These are phyloP conservation scores for Holothuria scabra DNA, from an alignment of 53 echinoderm and acorn worm species.

Conservation along the genomic window DNA sequence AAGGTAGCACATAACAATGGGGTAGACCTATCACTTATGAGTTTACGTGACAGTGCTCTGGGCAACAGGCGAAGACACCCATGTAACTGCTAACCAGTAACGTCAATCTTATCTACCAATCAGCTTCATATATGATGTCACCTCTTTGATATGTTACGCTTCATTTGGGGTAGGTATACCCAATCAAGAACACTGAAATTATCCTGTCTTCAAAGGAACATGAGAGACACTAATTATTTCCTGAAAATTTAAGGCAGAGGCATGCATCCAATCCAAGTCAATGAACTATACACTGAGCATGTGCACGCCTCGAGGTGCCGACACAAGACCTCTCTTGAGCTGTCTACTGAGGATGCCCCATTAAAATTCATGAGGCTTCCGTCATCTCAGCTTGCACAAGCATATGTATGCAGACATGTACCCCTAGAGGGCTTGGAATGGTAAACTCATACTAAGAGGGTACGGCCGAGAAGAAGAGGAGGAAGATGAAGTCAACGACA, in stretches of 20 bases:
- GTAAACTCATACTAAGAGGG: conserved; percentile 44
- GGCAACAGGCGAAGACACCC: conserved; percentile 14
- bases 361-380: conserved; percentile 52
- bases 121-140: conserved; percentile 17
- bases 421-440: conserved; percentile 49
- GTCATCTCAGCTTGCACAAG: conserved; percentile 27
- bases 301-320: conserved; percentile 47
- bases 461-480: conserved; percentile 27
- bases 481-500: conserved; percentile 38
- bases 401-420: conserved; percentile 43
- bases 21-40: neutral
- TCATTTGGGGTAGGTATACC: conserved; percentile 20
- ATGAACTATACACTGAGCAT: conserved; percentile 36
- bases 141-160: neutral
- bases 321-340: conserved; percentile 42
- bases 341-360: conserved; percentile 49
- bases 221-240: conserved; percentile 52
- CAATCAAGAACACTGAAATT: conserved; percentile 7
- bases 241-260: conserved; percentile 42
- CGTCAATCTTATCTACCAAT: conserved; percentile 27
- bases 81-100: neutral
- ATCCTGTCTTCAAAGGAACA: conserved; percentile 33
- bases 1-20: conserved; percentile 9
- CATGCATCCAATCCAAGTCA: conserved; percentile 25
- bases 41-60: conserved; percentile 38